phyloP scores from a whole-genome alignment of 2,797 vertebrate species.

The Eurystomus glaucurus region DNA sequence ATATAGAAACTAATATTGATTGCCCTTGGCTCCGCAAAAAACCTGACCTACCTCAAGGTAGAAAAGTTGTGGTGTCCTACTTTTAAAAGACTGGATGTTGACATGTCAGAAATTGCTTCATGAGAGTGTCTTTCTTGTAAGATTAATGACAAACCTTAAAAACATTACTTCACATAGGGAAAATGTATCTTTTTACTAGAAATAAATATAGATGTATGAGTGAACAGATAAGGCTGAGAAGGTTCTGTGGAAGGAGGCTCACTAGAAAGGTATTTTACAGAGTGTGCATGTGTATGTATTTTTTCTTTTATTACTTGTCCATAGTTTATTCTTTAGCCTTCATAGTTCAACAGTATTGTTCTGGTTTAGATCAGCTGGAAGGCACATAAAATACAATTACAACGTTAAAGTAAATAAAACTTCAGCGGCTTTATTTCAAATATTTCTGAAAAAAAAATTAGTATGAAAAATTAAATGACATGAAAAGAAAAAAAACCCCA shows the following conservation, averaged over 20 bases:
- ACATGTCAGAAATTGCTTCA: constrained; percentile 2
- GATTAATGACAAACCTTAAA: constrained; percentile 20
- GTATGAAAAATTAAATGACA: not conserved
- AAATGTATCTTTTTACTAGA: not conserved
- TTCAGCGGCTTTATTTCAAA: not conserved
- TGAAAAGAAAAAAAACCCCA: not conserved
- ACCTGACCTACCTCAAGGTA: not conserved
- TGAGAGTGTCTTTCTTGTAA: not conserved
- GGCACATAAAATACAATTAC: not conserved
- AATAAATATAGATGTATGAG: not conserved
- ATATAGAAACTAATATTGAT: not conserved
- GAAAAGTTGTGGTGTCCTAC: not conserved
- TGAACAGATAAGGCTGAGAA: not conserved
- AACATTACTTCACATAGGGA: not conserved
- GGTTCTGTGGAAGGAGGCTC: not conserved
- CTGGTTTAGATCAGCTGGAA: not conserved
- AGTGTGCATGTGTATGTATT: not conserved
- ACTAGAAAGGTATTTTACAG: not conserved
- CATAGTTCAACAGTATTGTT: not conserved
- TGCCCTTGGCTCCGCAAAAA: constrained; percentile 2
- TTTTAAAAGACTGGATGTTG: not conserved
- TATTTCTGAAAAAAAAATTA: not conserved
- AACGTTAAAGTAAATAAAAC: not conserved
- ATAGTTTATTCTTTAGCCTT: not conserved
- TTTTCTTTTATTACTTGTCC: not conserved